Base-by-base conservation (phyloP, 2,113 vertebrate genomes). In the Narcine bancroftii region DNA sequence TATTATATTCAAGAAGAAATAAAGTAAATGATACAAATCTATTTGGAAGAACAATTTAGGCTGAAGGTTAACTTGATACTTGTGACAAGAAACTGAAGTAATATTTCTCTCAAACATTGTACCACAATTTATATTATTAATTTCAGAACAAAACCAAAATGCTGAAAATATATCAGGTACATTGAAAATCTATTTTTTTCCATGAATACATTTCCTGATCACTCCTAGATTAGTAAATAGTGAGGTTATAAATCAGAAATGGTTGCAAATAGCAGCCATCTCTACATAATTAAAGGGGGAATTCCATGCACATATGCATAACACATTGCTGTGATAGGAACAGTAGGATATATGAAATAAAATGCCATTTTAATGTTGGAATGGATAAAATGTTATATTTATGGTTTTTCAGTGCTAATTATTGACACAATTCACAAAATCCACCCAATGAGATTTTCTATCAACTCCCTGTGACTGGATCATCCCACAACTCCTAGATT, bases 101-200 rank as follows among this genome's bases (percentile, higher is more conserved):
- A 53, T 83, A 2, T 36, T 85, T 85, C 56, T 85, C 3, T 53
- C 33, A 85, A 6, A 87, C 15, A n/a, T 87, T 17, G 79, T 63
- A 63, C 33, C 81, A 63, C 50, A 56, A 85, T n/a, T 29, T 36
- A 85, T n/a, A 85, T 85, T 60, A 36, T 60, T 36, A 2, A 85
- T 19, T n/a, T 7, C 36, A n/a, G 4, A 13, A 2, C 53, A 36
- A 87, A 13, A 60, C 33, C 33, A 87, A 87, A 87, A 36, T 87
- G 53, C 53, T 63, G 50, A 36, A 36, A 60, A 60, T 63, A n/a
- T 29, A 87, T 17, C 81, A n/a, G 60, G 26, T 81, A 29, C 53
- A 47, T 81, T 81, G 47, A 81, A 81, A 81, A 81, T 81, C 77
- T 81, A 50, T 50, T 39, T 85, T 79, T 60, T n/a, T n/a, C 53